Percentiles rank a stretch among this genome's conserved stretches.
Conservation (phyloP, 2,797 vertebrate species). For the Coregonus ussuriensis region DNA sequence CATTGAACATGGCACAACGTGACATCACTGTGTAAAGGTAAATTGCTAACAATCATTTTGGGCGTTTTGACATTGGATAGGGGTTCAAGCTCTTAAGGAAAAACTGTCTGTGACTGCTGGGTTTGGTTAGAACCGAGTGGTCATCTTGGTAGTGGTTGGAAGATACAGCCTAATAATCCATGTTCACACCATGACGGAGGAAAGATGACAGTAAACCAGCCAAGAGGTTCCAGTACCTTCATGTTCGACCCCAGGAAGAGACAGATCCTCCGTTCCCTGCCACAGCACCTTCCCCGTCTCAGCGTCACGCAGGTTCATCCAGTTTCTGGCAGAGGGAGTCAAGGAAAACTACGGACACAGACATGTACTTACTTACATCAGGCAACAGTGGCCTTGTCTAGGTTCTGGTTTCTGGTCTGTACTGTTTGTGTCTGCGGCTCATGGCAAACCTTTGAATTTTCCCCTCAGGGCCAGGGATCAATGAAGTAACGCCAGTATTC, state of each 20-base stretch:
- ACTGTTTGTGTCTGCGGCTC: not conserved
- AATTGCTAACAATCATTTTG: too few relatives aligned
- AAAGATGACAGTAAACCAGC: not conserved
- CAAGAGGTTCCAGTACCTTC: conserved; percentile 82
- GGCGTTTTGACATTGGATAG: not conserved
- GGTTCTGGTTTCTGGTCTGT: not conserved
- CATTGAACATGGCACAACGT: not conserved
- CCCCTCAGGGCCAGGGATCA: not conserved
- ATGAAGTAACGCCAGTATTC: not conserved
- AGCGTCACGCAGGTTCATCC: conserved; percentile 98
- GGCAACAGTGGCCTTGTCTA: not conserved
- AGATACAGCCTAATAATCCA: not conserved
- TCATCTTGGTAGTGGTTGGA: not conserved
- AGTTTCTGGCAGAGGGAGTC: conserved; percentile 83
- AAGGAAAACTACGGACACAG: conserved; percentile 31
- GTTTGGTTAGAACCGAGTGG: not conserved
- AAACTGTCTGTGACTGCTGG: not conserved
- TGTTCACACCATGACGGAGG: not conserved
- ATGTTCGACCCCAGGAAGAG: conserved; percentile 95
- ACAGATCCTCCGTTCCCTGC: conserved; percentile 98
- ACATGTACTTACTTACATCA: not conserved
- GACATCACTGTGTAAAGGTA: too few relatives aligned
- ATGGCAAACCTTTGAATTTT: not conserved
- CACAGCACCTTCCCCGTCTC: conserved; percentile 97
- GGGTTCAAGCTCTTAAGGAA: not conserved